A percentile compares a stretch with the other conserved stretches of the same genome.
These are phyloP conservation scores for Temnopleurus reevesii DNA, from an alignment of 53 echinoderm and acorn worm genomes.

Conservation along the genomic window DNA sequence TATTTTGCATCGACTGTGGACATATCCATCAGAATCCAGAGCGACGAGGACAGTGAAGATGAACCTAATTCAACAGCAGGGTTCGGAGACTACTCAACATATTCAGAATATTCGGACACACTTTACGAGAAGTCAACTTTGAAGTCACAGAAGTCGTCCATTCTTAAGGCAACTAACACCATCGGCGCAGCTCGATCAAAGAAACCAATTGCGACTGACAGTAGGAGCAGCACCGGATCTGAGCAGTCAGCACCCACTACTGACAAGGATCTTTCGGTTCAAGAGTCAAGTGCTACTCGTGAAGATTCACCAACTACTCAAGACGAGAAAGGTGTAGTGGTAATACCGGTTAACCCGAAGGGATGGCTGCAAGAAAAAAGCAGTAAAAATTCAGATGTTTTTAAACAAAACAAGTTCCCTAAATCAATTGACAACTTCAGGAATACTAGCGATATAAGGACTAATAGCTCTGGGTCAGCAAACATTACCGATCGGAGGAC, in stretches of 20 bases:
- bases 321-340: not conserved
- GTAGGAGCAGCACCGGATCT: not conserved
- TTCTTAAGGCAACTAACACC: not conserved
- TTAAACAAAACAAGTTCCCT: not conserved
- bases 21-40: not conserved
- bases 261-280: not conserved
- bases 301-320: not conserved
- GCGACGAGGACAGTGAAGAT: conserved; percentile 3
- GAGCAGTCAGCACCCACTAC: not conserved
- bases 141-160: not conserved
- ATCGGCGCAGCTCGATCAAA: not conserved
- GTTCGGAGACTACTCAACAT: not conserved
- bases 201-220: not conserved
- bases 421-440: not conserved
- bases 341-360: not conserved
- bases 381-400: not conserved
- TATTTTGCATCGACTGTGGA: conserved; percentile 33
- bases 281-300: not conserved
- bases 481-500: not conserved
- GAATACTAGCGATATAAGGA: not conserved
- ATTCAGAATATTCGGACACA: not conserved
- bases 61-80: not conserved
- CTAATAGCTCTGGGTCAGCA: not conserved
- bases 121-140: not conserved
- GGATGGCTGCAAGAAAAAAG: not conserved